phyloP scores from a whole-genome alignment of 2,888 invertebrate genomes.

The Zygogramma bicolorata region DNA sequence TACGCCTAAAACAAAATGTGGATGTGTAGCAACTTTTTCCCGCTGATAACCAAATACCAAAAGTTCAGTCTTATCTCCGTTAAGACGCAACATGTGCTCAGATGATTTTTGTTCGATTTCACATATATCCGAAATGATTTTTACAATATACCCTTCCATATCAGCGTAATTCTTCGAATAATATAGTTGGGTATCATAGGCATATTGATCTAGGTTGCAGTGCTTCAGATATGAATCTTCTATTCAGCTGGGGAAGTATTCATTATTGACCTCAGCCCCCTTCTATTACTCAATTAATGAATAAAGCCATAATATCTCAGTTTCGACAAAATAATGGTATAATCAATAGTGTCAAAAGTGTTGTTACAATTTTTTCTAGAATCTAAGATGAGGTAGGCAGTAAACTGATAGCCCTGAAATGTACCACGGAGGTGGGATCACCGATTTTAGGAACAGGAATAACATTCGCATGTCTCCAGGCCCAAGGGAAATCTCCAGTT shows the following conservation, averaged over 20 bases:
- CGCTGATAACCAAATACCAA: too few relatives aligned
- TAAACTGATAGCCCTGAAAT: too few relatives aligned
- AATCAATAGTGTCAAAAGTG: background rate
- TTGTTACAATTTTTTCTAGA: too few relatives aligned
- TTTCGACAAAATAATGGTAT: too few relatives aligned
- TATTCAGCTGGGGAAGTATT: background rate
- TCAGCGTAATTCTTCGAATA: background rate
- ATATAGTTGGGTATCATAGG: background rate
- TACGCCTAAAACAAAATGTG: too few relatives aligned
- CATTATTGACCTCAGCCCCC: background rate
- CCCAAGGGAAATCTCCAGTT: background rate
- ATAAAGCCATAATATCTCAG: background rate
- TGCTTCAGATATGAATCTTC: background rate
- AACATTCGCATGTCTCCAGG: background rate
- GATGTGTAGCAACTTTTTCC: too few relatives aligned
- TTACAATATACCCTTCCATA: background rate
- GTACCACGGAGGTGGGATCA: too few relatives aligned
- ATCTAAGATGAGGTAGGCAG: background rate
- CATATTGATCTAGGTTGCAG: background rate
- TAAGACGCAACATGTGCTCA: too few relatives aligned
- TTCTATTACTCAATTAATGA: background rate
- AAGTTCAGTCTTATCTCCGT: too few relatives aligned
- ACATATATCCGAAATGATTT: background rate
- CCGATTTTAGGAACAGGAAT: too few relatives aligned
- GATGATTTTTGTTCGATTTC: too few relatives aligned